phyloP scores from a whole-genome alignment of 2,797 vertebrate species.

The Lacerta bilineata region DNA sequence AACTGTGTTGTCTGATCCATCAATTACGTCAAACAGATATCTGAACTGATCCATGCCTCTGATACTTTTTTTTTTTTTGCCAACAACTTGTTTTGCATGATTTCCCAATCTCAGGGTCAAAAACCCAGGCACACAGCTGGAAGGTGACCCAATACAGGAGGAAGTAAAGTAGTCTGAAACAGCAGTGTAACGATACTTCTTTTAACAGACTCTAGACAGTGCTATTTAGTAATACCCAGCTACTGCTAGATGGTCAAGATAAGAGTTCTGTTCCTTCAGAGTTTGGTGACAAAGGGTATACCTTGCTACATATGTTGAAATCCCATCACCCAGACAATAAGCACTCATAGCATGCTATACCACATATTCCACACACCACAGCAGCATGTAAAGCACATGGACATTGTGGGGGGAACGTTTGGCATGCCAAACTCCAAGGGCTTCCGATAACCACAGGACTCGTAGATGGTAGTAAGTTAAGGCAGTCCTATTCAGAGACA shows the following conservation, averaged over 20 bases:
- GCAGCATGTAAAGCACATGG: neutral
- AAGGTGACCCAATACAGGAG: constrained; percentile 7
- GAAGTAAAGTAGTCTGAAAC: constrained; percentile 8
- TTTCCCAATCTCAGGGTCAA: constrained; percentile 8
- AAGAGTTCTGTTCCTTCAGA: neutral
- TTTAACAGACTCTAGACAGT: neutral
- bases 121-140: constrained; percentile 6
- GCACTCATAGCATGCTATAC: neutral
- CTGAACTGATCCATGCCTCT: neutral
- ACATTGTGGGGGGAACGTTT: neutral
- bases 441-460: neutral
- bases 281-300: neutral
- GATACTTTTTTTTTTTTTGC: too few relatives aligned
- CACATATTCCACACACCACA: neutral
- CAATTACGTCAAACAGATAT: neutral
- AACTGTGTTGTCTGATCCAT: neutral
- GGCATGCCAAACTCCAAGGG: neutral
- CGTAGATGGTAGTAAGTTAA: neutral
- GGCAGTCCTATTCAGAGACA: neutral
- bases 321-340: neutral
- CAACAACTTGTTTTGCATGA: neutral
- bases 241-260: neutral
- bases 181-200: neutral
- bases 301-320: constrained; percentile 4
- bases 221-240: constrained; percentile 13